These are phyloP conservation scores for Drosophila erecta DNA, from an alignment of 1,140 invertebrate species.

Conservation along the genomic window DNA sequence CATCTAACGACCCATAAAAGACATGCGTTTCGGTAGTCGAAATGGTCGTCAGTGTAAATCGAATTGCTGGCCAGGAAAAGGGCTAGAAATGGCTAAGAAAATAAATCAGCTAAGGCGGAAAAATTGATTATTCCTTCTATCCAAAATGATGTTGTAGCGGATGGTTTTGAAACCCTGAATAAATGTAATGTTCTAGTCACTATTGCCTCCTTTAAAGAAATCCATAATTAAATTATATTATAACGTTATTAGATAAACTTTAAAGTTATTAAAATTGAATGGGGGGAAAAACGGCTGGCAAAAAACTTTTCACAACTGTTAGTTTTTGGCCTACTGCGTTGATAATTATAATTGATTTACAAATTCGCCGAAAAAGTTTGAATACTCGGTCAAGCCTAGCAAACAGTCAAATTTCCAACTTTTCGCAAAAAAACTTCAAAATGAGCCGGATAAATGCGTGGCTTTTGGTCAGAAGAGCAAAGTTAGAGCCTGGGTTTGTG, in stretches of 20 bases:
- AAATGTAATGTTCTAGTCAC: too few species aligned
- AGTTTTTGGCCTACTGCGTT: slow-evolving; percentile 31
- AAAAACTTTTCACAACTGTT: slow-evolving; percentile 14
- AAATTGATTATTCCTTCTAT: slow-evolving; percentile 2
- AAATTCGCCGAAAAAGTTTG: slow-evolving; percentile 40
- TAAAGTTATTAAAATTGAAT: too few species aligned
- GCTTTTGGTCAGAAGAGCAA: background rate
- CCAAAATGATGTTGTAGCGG: background rate
- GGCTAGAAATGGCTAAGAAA: background rate
- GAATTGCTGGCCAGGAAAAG: slow-evolving; percentile 43
- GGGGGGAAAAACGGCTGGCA: too few species aligned
- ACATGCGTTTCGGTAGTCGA: slow-evolving; percentile 40
- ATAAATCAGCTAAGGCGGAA: background rate
- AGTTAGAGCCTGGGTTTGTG: slow-evolving; percentile 21
- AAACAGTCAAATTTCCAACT: slow-evolving; percentile 45
- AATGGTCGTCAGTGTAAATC: slow-evolving; percentile 53
- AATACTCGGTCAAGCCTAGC: slow-evolving; percentile 35
- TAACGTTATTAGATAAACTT: background rate
- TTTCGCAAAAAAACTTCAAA: slow-evolving; percentile 38
- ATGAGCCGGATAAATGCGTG: slow-evolving; percentile 32
- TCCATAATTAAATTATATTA: too few species aligned
- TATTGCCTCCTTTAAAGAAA: too few species aligned
- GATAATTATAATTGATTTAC: slow-evolving; percentile 56
- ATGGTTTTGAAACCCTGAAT: background rate
- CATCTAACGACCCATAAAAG: slow-evolving; percentile 62